These are phyloP conservation scores for Drosophila kuntzei DNA, from an alignment of 2,888 invertebrate species.

Conservation along the genomic window DNA sequence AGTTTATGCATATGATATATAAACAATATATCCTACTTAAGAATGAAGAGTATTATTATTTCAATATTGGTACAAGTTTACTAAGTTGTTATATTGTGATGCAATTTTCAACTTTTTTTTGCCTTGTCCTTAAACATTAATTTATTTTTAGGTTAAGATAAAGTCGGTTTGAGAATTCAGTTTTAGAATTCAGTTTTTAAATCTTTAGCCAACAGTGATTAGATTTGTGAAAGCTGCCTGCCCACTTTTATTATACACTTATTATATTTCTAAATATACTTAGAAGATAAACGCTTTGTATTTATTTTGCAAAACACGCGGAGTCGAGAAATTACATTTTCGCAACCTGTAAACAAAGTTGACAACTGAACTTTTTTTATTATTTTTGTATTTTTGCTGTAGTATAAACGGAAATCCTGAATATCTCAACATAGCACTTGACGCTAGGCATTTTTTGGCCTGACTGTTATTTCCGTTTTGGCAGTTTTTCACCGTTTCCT, in stretches of 20 bases:
- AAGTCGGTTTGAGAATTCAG: too few relatives aligned
- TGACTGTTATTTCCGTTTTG: slow-evolving; percentile 65
- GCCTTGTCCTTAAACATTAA: too few relatives aligned
- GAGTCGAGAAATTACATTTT: slow-evolving; percentile 2
- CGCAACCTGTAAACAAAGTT: slow-evolving; percentile 5
- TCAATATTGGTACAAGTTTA: too few relatives aligned
- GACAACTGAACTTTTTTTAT: slow-evolving; percentile 1
- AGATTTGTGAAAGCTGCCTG: too few relatives aligned
- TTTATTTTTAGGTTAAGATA: too few relatives aligned
- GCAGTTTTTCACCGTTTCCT: slow-evolving; percentile 54
- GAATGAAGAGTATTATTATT: too few relatives aligned
- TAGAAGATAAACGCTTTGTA: neutral
- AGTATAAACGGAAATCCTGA: slow-evolving; percentile 66
- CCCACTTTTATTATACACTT: neutral
- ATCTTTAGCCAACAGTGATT: too few relatives aligned
- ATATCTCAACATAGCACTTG: slow-evolving; percentile 48
- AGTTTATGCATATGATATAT: too few relatives aligned
- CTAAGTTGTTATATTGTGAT: too few relatives aligned
- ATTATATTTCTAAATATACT: neutral
- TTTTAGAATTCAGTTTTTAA: too few relatives aligned
- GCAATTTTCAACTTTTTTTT: too few relatives aligned
- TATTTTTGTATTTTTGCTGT: slow-evolving; percentile 7
- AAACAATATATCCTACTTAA: too few relatives aligned
- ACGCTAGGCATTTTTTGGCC: slow-evolving; percentile 64
- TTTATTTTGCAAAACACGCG: neutral